Percentiles rank a stretch among this genome's conserved stretches.
These are phyloP conservation scores for Subanguina moxae DNA, from an alignment of 1,140 invertebrate species.

Conservation along the genomic window DNA sequence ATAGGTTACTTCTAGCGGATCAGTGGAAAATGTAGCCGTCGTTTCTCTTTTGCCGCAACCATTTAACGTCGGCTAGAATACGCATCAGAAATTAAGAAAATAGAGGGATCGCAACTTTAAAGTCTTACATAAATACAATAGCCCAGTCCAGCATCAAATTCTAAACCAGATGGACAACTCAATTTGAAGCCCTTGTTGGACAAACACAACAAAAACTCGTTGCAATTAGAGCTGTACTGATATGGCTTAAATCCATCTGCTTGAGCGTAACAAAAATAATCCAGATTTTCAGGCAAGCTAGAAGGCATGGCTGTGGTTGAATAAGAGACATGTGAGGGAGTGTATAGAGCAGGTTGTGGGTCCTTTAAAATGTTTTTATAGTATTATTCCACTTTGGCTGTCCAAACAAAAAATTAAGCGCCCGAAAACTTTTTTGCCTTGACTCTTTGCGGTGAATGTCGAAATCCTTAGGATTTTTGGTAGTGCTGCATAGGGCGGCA, in stretches of 20 bases:
- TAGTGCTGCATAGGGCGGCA: no score
- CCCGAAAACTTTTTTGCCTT: no score
- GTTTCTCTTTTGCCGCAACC: neutral
- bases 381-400: no score
- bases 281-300: conserved; percentile 7
- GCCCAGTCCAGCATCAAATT: conserved; percentile 31
- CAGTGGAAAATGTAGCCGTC: neutral
- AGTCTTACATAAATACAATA: conserved; percentile 40
- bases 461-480: no score
- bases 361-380: no score
- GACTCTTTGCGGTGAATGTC: no score
- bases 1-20: neutral
- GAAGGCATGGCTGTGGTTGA: neutral
- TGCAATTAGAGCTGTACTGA: neutral
- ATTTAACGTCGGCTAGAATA: neutral
- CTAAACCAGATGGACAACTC: conserved; percentile 27
- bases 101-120: no score
- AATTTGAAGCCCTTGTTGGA: conserved; percentile 28
- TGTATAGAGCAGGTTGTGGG: neutral
- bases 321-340: neutral
- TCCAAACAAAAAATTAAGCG: no score
- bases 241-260: conserved; percentile 34
- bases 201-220: conserved; percentile 39
- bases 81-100: neutral
- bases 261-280: conserved; percentile 31